Evolutionary conservation across 2,888 invertebrate genomes (phyloP), one percentile per base, ranked within the genome.

Genomic region (Pseudolycoriella hygida): DNA sequence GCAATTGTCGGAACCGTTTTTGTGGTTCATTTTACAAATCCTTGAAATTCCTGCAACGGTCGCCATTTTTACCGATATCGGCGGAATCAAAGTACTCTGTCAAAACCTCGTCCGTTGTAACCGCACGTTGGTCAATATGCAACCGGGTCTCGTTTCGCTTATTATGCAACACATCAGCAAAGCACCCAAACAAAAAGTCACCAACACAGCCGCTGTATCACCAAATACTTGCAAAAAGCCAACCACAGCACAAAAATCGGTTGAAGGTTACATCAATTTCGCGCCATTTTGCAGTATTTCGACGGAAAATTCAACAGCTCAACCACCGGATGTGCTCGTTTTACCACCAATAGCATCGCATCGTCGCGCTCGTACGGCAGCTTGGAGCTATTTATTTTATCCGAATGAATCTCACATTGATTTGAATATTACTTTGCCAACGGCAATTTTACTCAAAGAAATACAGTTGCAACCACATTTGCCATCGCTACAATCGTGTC

Each of bases 311-410:
- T 82, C 85, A 2, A 85, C 87, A 3, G 87, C 89, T 6, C 88
- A 89, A 58, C 80, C 89, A 1, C 85, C 92, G 1, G 89, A 90
- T 62, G 82, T 88, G 48, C 70, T 94, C 32, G 82, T 94, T 51
- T 81, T 86, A 59, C 77, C 81, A 44, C 74, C 78, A 2, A 74
- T 75, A 51, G 80, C 86, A 0, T 81, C 88, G 3, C 84, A 86
- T 57, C 72, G 89, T 38, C 70, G 93, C 37, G 85, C 89, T 17
- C 74, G 92, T 48, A 84, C 87, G 2, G 85, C 93, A 3, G 83
- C 90, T n/a, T 94, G 93, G 93, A 84, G 86, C 25, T 92, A 93
- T 67, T 88, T 93, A 68, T 94, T 90, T 68, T 90, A 88, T 67
- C 86, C 87, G 25, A 77, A 79, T 53, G 89, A 92, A 66, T 81